phyloP scores from a whole-genome alignment of 2,797 vertebrate species.

The Gobionotothen gibberifrons region DNA sequence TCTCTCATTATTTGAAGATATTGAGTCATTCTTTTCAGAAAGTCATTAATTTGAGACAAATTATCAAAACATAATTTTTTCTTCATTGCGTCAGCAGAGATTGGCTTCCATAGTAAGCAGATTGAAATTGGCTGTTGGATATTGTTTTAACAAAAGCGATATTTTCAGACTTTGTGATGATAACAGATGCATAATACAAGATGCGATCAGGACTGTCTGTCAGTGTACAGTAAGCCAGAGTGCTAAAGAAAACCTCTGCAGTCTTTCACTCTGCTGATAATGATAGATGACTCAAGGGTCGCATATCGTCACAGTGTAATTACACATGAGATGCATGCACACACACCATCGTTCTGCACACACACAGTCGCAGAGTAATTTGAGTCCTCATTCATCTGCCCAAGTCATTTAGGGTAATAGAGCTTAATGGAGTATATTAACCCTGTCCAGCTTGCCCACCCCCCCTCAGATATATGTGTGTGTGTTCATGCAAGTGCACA shows the following conservation, averaged over 20 bases:
- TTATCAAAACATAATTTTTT: too few species aligned
- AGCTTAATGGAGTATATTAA: conserved; percentile 87
- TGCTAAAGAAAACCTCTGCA: conserved; percentile 21
- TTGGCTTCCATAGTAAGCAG: neutral
- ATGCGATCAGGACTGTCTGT: conserved; percentile 4
- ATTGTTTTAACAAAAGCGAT: neutral
- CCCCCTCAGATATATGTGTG: conserved; percentile 40
- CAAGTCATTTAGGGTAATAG: conserved; percentile 85
- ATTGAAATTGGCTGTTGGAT: neutral
- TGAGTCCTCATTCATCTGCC: conserved; percentile 79
- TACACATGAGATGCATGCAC: conserved; percentile 63
- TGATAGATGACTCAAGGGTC: conserved; percentile 71
- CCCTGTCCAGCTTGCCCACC: conserved; percentile 77
- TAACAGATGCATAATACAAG: neutral
- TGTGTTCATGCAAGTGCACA: conserved; percentile 47
- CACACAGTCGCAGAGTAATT: conserved; percentile 61
- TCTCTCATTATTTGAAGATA: too few species aligned
- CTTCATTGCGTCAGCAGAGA: too few species aligned
- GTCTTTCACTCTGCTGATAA: conserved; percentile 61
- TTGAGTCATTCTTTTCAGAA: too few species aligned
- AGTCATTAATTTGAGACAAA: too few species aligned
- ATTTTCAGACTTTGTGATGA: neutral
- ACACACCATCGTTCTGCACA: conserved; percentile 6
- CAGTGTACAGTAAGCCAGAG: conserved; percentile 23
- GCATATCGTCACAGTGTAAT: conserved; percentile 74